Evolutionary conservation across 1,140 invertebrate species (phyloP), one percentile per base, ranked within the genome.

Genomic region (Stegodyphus dumicola): DNA sequence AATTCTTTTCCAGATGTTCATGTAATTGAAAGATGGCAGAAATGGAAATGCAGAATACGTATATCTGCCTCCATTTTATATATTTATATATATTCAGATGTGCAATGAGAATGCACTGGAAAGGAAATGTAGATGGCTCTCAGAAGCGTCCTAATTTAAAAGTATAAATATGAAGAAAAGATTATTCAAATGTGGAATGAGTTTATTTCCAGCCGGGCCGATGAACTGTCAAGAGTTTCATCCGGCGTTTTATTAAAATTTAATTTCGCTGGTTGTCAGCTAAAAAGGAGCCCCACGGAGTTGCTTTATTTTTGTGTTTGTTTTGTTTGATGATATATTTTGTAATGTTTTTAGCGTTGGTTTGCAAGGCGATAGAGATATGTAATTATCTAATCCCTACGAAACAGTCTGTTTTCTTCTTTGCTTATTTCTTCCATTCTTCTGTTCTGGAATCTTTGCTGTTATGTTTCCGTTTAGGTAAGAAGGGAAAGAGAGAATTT

Each of bases 1-100:
- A 86, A 86, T 86, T 86, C 76, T 73, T 86, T 86, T 78, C 84
- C 84, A 86, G 84, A 86, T 86, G 84, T 77, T 86, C 75, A 60
- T 78, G 84, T 86, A 86, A 86, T 86, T 86, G 84, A 86, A 86
- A 78, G 84, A 18, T 60, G 74, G 33, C 71, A 53, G 53, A 70
- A 85, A 84, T 84, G 80, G 80, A 84, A 84, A 84, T 84, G 73
- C 77, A 70, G 77, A 33, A 69, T 69, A 79, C 66, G 54, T 65
- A 77, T 79, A 79, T 79, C 53, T 79, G 18, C 64, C 65, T 79
- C 18, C 56, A 78, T 78, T 51, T 64, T 74, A 83, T 83, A 75
- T 52, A 79, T 70, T 33, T 69, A 54, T 70, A 79, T 79, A 54
- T 67, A 17, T 69, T 13, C 15, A 74, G 11, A 74, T 18, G 53